Percentiles rank a stretch among this genome's conserved stretches.
Conservation (phyloP, 2,113 vertebrate species). For the Mobula hypostoma region DNA sequence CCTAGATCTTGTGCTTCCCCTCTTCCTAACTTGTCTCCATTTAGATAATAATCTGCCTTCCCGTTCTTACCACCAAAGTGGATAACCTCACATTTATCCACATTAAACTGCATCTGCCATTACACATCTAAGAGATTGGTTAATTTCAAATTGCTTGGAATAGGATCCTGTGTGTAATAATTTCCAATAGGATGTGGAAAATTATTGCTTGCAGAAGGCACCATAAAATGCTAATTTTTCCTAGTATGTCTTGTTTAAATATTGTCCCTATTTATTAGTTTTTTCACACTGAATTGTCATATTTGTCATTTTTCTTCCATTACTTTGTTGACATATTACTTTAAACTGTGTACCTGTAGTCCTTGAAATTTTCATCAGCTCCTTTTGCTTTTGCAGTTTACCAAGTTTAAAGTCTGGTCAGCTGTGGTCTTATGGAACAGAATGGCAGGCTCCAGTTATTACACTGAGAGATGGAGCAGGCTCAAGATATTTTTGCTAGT, state of each 20-base stretch:
- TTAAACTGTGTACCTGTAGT: background rate
- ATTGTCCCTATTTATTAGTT: background rate
- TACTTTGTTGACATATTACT: background rate
- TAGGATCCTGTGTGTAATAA: background rate
- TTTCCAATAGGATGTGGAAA: background rate
- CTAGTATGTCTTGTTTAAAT: background rate
- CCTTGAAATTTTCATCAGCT: background rate
- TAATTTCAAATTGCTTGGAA: background rate
- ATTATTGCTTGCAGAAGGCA: too few species aligned
- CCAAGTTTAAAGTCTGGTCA: too few species aligned
- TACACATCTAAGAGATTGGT: background rate
- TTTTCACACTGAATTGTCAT: background rate
- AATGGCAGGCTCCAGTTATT: too few species aligned
- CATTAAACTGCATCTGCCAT: too few species aligned
- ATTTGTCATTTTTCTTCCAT: background rate
- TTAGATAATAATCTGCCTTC: too few species aligned
- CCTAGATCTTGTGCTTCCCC: too few species aligned
- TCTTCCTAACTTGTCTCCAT: too few species aligned
- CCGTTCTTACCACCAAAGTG: too few species aligned
- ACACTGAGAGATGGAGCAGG: too few species aligned
- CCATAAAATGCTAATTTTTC: background rate
- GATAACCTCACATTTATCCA: too few species aligned
- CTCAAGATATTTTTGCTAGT: too few species aligned
- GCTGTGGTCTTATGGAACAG: too few species aligned
- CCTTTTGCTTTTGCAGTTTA: background rate